A percentile compares a stretch with the other conserved stretches of the same genome.
Conservation (phyloP, 2,888 invertebrate genomes). For the Antitype chi region DNA sequence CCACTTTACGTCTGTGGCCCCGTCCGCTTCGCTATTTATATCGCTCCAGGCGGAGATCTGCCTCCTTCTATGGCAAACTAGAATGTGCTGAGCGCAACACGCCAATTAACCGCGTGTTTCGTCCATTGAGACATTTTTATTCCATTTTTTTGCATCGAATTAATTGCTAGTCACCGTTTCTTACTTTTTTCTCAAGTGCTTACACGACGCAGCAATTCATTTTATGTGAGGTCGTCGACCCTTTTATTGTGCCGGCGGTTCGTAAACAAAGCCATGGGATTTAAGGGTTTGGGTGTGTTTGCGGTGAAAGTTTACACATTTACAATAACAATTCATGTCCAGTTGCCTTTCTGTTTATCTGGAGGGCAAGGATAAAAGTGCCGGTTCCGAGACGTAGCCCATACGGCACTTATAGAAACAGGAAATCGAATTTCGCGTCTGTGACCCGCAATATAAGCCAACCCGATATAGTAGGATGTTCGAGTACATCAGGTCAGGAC, state of each 20-base stretch:
- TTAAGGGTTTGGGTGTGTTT: constrained; percentile 75
- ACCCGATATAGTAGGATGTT: constrained; percentile 75
- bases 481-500: constrained; percentile 75
- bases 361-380: constrained; percentile 63
- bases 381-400: constrained; percentile 54
- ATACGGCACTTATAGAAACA: constrained; percentile 72
- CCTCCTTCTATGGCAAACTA: constrained; percentile 87
- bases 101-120: constrained; percentile 81
- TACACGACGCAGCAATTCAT: constrained; percentile 70
- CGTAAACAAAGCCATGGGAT: constrained; percentile 79
- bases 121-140: constrained; percentile 81
- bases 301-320: constrained; percentile 74
- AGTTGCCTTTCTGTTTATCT: constrained; percentile 55
- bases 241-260: constrained; percentile 78
- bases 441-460: constrained; percentile 69
- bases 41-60: constrained; percentile 82
- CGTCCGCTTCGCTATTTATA: constrained; percentile 86
- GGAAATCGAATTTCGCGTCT: constrained; percentile 79
- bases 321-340: constrained; percentile 69
- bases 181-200: constrained; percentile 71
- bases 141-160: constrained; percentile 78
- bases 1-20: constrained; percentile 84
- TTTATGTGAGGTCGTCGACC: constrained; percentile 81
- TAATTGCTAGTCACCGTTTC: constrained; percentile 73
- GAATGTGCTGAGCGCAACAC: constrained; percentile 78